These are phyloP conservation scores for Eulemur macaco DNA, from an alignment of 2,113 vertebrate species.

Conservation along the genomic window DNA sequence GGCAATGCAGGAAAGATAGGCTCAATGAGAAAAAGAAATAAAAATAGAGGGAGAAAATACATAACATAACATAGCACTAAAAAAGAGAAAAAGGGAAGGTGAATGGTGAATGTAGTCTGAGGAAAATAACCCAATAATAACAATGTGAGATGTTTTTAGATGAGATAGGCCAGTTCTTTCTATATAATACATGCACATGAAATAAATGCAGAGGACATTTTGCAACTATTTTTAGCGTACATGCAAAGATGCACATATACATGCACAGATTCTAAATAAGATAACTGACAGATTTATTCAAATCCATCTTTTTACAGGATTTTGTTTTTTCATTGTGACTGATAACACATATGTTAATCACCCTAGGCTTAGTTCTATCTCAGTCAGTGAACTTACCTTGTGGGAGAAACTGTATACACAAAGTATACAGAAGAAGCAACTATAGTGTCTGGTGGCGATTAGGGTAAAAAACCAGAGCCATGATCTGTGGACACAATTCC, in stretches of 20 bases:
- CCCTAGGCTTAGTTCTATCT: neutral
- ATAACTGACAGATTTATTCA: neutral
- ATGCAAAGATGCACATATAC: neutral
- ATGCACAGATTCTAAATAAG: neutral
- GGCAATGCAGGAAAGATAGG: neutral
- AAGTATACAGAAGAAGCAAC: neutral
- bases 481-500: neutral
- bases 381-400: neutral
- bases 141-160: neutral
- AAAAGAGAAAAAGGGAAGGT: neutral
- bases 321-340: neutral
- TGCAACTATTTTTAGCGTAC: neutral
- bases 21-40: neutral
- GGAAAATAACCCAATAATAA: neutral
- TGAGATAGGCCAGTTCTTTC: neutral
- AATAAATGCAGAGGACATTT: neutral
- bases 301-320: neutral
- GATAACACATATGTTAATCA: neutral
- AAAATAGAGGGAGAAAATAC: neutral
- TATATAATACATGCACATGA: neutral
- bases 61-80: neutral
- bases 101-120: neutral
- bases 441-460: neutral
- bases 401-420: neutral
- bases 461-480: neutral